Conservation (phyloP, 2,888 invertebrate species). For the Sepiola atlantica region DNA sequence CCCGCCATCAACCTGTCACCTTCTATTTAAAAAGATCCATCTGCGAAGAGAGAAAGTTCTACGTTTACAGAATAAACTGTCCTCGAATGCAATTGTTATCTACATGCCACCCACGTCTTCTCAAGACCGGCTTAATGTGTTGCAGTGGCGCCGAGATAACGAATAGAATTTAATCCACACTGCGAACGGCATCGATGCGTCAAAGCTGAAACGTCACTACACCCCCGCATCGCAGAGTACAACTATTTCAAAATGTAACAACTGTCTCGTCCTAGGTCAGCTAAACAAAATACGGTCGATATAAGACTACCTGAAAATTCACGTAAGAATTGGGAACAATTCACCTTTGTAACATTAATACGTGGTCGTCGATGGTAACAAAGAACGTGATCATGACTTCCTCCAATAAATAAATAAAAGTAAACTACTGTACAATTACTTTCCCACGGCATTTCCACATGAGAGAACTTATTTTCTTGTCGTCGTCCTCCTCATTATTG, state of each 20-base stretch:
- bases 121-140: too few species aligned
- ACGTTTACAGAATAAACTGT: too few species aligned
- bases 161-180: background rate
- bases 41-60: too few species aligned
- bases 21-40: too few species aligned
- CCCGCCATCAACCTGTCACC: too few species aligned
- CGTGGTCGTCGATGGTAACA: background rate
- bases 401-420: background rate
- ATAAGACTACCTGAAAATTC: background rate
- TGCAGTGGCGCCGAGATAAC: too few species aligned
- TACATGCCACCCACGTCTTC: too few species aligned
- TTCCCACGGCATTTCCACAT: constrained; percentile 32
- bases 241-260: background rate
- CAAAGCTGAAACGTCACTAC: too few species aligned
- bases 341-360: background rate
- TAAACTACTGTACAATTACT: background rate
- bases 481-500: too few species aligned
- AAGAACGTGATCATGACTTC: background rate
- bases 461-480: background rate
- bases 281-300: background rate
- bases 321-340: background rate
- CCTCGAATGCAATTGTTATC: too few species aligned
- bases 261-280: background rate
- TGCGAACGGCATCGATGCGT: background rate
- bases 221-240: background rate